A percentile compares a stretch with the other conserved stretches of the same genome.
phyloP scores from a whole-genome alignment of 2,113 vertebrate species.

The Hippocampus comes region DNA sequence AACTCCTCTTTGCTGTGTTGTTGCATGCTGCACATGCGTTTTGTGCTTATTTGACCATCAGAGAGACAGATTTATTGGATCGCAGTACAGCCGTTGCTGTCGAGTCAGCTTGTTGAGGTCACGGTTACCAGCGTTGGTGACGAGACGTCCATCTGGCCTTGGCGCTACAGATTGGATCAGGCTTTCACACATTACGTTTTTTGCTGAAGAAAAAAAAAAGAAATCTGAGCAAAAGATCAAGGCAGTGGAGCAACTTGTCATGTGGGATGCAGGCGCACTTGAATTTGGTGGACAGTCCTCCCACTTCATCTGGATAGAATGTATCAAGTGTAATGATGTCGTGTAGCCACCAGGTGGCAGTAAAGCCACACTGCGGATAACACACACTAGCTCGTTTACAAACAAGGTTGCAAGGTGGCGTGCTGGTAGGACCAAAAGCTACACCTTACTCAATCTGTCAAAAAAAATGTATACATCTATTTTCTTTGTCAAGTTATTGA shows the following conservation, averaged over 20 bases:
- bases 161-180: slow-evolving; percentile 20
- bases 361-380: slow-evolving; percentile 4
- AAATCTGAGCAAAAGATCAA: slow-evolving; percentile 22
- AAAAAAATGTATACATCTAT: not conserved
- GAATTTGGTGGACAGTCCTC: not conserved
- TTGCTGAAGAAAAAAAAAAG: slow-evolving; percentile 8
- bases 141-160: slow-evolving; percentile 46
- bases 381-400: not conserved
- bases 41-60: not conserved
- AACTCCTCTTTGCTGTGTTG: slow-evolving; percentile 47
- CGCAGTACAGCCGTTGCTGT: slow-evolving; percentile 32
- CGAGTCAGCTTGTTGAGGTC: slow-evolving; percentile 54
- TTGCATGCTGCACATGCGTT: slow-evolving; percentile 39
- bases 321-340: slow-evolving; percentile 11
- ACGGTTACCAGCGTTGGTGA: slow-evolving; percentile 37
- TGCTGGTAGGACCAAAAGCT: not conserved
- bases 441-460: not conserved
- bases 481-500: not conserved
- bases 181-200: slow-evolving; percentile 21
- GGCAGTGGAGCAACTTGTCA: not conserved
- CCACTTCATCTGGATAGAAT: slow-evolving; percentile 1
- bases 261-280: not conserved
- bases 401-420: not conserved
- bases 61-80: slow-evolving; percentile 36
- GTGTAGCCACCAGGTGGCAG: slow-evolving; percentile 64